Conservation (phyloP, 2,888 invertebrate species). For the Frankliniella fusca region DNA sequence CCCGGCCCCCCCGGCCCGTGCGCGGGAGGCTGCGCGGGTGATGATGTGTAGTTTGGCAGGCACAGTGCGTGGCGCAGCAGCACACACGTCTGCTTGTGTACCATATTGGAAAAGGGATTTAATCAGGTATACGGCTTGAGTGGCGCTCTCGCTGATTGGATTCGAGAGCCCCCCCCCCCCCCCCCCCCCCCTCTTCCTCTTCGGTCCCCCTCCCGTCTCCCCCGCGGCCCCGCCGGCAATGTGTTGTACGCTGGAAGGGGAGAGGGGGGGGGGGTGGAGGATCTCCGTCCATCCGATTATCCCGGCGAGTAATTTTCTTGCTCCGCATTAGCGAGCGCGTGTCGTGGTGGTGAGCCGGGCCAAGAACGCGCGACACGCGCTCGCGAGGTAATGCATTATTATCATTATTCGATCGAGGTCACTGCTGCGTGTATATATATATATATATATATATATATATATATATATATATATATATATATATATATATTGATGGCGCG, state of each 20-base stretch:
- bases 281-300: neutral
- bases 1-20: neutral
- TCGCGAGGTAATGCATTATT: too few relatives aligned
- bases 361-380: neutral
- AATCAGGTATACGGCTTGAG: too few relatives aligned
- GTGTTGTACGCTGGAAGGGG: neutral
- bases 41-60: neutral
- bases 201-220: neutral
- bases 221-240: neutral
- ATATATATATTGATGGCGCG: too few relatives aligned
- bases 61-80: neutral
- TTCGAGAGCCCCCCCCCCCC: neutral
- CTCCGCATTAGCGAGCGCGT: neutral
- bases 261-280: neutral
- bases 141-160: too few relatives aligned
- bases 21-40: neutral
- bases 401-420: too few relatives aligned
- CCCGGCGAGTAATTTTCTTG: neutral
- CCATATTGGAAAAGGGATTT: too few relatives aligned
- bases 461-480: too few relatives aligned
- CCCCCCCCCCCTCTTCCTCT: neutral
- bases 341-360: neutral
- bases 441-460: too few relatives aligned
- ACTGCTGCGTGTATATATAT: too few relatives aligned
- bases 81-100: neutral